Conservation (phyloP, 1,140 invertebrate species). For the Drosophila pseudoananassae region DNA sequence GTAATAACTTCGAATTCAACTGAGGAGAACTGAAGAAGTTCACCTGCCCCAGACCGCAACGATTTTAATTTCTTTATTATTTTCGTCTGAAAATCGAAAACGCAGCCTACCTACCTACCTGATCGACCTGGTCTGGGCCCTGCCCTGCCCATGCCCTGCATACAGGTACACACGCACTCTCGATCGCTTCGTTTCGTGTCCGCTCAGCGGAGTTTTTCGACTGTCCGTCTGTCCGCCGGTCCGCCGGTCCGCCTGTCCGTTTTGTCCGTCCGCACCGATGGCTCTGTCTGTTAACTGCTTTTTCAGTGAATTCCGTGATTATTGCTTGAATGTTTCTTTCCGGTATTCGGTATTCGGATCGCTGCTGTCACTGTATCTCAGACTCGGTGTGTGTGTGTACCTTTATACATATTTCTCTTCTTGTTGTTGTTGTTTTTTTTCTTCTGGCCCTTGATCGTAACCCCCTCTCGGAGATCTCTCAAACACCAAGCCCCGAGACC, state of each 20-base stretch:
- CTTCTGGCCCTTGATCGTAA: constrained; percentile 30
- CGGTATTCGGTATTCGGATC: constrained; percentile 49
- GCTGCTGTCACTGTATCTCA: constrained; percentile 38
- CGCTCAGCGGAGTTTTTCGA: constrained; percentile 21
- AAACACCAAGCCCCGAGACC: neutral
- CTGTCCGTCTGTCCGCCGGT: constrained; percentile 12
- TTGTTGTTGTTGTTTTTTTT: neutral
- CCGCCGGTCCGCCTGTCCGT: constrained; percentile 14
- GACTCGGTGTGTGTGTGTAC: constrained; percentile 7
- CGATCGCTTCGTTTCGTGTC: constrained; percentile 24
- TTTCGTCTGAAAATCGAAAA: constrained; percentile 72
- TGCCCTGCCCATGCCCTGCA: neutral
- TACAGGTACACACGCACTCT: constrained; percentile 41
- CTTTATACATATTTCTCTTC: constrained; percentile 14
- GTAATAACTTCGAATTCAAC: constrained; percentile 55
- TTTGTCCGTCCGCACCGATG: constrained; percentile 14
- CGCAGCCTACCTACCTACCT: constrained; percentile 39
- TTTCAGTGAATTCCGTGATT: constrained; percentile 82
- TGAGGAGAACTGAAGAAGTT: constrained; percentile 10
- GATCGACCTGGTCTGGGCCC: too few species aligned
- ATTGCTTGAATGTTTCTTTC: constrained; percentile 82
- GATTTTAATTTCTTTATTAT: constrained; percentile 82
- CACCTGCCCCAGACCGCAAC: constrained; percentile 55
- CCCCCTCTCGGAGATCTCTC: constrained; percentile 33
- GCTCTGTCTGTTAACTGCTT: constrained; percentile 77